These are phyloP conservation scores for Agrypnia vestita DNA, from an alignment of 1,140 invertebrate genomes.

Conservation along the genomic window DNA sequence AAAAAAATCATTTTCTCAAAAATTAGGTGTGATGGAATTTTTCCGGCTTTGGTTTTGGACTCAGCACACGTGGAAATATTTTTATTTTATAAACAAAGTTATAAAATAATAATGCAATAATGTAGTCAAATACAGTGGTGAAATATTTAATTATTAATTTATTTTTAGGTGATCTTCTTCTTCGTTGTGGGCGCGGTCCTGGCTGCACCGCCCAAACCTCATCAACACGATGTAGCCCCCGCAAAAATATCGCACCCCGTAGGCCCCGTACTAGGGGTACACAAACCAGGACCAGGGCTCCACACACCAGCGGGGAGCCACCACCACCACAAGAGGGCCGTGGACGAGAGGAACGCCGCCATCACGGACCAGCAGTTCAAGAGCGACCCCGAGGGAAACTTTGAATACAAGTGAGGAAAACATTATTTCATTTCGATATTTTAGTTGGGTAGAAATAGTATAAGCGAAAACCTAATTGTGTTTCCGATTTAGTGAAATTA, in stretches of 20 bases:
- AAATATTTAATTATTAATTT: neutral
- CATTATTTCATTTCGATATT: too few relatives aligned
- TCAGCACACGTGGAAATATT: too few relatives aligned
- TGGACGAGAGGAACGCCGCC: slow-evolving; percentile 38
- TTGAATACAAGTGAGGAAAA: slow-evolving; percentile 51
- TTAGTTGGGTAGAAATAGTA: too few relatives aligned
- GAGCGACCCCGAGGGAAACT: slow-evolving; percentile 52
- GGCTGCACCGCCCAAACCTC: neutral
- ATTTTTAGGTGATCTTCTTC: slow-evolving; percentile 40
- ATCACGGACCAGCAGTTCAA: slow-evolving; percentile 53
- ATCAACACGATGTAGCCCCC: neutral
- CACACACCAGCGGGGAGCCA: neutral
- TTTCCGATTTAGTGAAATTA: too few relatives aligned
- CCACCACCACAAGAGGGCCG: slow-evolving; percentile 19
- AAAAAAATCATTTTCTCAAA: too few relatives aligned
- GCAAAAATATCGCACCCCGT: neutral
- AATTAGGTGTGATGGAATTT: too few relatives aligned
- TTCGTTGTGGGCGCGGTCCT: slow-evolving; percentile 45
- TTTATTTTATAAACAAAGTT: too few relatives aligned
- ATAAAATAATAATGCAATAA: too few relatives aligned
- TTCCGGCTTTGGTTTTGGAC: too few relatives aligned
- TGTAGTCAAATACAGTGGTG: too few relatives aligned
- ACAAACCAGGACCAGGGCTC: neutral
- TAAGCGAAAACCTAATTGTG: too few relatives aligned
- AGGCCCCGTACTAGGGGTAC: too few relatives aligned